Evolutionary conservation across 2,113 vertebrate species (phyloP).

Genomic region (Sinosuthora webbiana): DNA sequence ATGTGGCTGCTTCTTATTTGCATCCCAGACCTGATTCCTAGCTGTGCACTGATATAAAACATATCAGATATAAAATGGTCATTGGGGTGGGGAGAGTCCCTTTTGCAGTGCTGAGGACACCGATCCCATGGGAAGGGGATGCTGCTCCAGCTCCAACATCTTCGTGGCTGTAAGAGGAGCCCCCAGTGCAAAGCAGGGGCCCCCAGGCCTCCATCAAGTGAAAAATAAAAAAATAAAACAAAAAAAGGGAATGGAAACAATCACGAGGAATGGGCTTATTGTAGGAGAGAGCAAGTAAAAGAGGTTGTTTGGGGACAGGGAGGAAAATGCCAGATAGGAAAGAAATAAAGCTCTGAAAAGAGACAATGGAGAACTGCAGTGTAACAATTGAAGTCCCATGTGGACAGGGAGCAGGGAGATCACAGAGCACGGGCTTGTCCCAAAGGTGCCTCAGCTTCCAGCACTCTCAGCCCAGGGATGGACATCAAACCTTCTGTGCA

Average conservation of each 20-base stretch:
- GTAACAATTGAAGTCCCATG: background rate
- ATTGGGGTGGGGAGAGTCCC: fast-evolving
- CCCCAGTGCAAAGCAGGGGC: background rate
- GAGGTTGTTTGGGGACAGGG: conserved; percentile 54
- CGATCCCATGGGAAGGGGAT: fast-evolving
- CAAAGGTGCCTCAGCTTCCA: background rate
- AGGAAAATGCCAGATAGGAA: conserved; percentile 57
- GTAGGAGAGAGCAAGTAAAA: conserved; percentile 40
- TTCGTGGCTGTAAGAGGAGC: background rate
- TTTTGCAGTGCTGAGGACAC: background rate
- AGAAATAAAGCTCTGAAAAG: conserved; percentile 1
- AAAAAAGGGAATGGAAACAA: conserved; percentile 40
- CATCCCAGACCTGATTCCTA: background rate
- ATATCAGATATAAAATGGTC: background rate
- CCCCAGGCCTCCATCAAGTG: background rate
- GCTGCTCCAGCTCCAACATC: fast-evolving
- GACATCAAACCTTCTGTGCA: background rate
- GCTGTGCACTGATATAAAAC: background rate
- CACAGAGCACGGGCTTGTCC: background rate
- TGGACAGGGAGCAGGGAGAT: background rate
- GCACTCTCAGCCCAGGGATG: background rate
- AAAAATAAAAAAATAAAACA: background rate
- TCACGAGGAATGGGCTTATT: conserved; percentile 40
- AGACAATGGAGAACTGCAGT: conserved; percentile 8
- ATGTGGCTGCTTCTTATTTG: conserved; percentile 23